These are phyloP conservation scores for Aleiodes leptofemur DNA, from an alignment of 2,888 invertebrate species.

Conservation along the genomic window DNA sequence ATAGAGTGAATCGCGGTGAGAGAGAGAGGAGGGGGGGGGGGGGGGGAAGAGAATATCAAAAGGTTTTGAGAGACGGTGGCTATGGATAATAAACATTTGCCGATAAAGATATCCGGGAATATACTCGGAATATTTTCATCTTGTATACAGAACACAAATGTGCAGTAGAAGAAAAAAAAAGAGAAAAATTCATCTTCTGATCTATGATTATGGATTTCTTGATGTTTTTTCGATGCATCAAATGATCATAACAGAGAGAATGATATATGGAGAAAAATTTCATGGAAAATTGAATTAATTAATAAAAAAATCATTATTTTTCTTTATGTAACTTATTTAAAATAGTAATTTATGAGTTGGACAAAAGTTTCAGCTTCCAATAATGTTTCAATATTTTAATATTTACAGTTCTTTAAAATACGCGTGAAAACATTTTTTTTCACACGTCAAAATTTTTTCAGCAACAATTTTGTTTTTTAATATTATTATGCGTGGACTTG, in stretches of 20 bases:
- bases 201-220: slow-evolving; percentile 68
- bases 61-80: slow-evolving; percentile 68
- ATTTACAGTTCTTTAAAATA: too few relatives aligned
- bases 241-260: neutral
- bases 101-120: slow-evolving; percentile 70
- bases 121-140: slow-evolving; percentile 54
- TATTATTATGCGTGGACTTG: too few relatives aligned
- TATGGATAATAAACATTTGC: slow-evolving; percentile 71
- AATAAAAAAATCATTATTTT: too few relatives aligned
- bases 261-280: neutral
- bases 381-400: too few relatives aligned
- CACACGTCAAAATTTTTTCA: too few relatives aligned
- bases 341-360: too few relatives aligned
- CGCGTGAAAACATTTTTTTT: too few relatives aligned
- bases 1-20: slow-evolving; percentile 33
- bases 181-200: slow-evolving; percentile 50
- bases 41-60: slow-evolving; percentile 65
- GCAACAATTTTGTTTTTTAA: too few relatives aligned
- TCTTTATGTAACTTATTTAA: too few relatives aligned
- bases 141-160: slow-evolving; percentile 35
- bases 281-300: too few relatives aligned
- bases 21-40: slow-evolving; percentile 14
- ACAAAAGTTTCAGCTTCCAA: too few relatives aligned
- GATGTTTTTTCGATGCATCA: slow-evolving; percentile 49
- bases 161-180: neutral